phyloP scores from a whole-genome alignment of 2,797 vertebrate genomes.

The Micromesistius poutassou region DNA sequence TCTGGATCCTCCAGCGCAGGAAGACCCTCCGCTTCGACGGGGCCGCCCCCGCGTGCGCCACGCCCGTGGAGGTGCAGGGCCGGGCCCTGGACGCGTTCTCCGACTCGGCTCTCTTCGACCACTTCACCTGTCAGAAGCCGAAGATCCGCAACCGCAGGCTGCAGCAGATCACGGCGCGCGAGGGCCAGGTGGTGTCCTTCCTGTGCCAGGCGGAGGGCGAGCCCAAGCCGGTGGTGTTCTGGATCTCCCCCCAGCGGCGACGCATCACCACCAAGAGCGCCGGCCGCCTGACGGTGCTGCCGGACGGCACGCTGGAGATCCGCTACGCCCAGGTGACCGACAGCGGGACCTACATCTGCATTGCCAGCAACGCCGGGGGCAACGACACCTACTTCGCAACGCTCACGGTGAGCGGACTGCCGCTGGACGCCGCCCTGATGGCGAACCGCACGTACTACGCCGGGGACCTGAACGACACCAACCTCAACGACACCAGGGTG shows the following conservation, averaged over 20 bases:
- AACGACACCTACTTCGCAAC: conserved; percentile 97
- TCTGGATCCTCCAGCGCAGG: conserved; percentile 94
- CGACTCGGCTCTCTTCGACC: conserved; percentile 91
- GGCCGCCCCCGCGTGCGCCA: conserved; percentile 84
- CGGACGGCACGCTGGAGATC: conserved; percentile 89
- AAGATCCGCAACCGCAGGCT: conserved; percentile 91
- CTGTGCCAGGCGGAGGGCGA: conserved; percentile 91
- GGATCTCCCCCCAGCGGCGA: conserved; percentile 92
- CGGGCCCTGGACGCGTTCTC: conserved; percentile 84
- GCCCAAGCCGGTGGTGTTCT: conserved; percentile 85
- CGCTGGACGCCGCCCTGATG: conserved; percentile 67
- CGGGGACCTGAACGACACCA: conserved; percentile 85
- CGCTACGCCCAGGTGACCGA: conserved; percentile 86
- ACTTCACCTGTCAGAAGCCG: conserved; percentile 94
- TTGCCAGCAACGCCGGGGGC: conserved; percentile 94
- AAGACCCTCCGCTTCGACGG: conserved; percentile 93
- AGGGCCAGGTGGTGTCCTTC: conserved; percentile 89
- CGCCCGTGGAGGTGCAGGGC: conserved; percentile 85
- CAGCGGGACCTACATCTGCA: conserved; percentile 95
- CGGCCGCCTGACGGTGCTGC: conserved; percentile 82
- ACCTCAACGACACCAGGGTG: conserved; percentile 87
- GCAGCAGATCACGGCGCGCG: conserved; percentile 82
- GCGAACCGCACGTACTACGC: conserved; percentile 83
- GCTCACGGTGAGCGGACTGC: conserved; percentile 81
- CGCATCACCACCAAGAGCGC: conserved; percentile 83